Conservation (phyloP, 2,797 vertebrate species). For the Danio jaintianensis region DNA sequence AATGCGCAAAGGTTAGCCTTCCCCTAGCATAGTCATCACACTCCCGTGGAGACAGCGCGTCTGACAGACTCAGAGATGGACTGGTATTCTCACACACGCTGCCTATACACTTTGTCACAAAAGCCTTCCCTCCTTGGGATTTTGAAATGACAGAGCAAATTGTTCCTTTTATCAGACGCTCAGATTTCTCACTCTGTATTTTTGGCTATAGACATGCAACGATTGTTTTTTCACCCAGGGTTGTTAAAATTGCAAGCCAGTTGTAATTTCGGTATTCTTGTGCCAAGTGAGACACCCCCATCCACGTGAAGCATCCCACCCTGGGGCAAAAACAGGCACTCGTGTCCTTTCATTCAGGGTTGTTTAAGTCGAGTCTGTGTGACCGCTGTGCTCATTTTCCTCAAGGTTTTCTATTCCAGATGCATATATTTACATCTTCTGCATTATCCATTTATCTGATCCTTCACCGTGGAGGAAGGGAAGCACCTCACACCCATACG, state of each 20-base stretch:
- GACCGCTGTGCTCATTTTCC: slow-evolving; percentile 41
- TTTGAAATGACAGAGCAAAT: slow-evolving; percentile 38
- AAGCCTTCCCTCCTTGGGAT: slow-evolving; percentile 14
- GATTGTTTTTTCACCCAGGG: slow-evolving; percentile 7
- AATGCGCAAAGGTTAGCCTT: slow-evolving; percentile 55
- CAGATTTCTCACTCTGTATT: slow-evolving; percentile 29
- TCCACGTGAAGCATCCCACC: slow-evolving; percentile 34
- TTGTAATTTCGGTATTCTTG: slow-evolving; percentile 44
- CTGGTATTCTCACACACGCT: slow-evolving; percentile 43
- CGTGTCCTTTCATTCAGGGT: slow-evolving; percentile 35
- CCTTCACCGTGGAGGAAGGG: background rate
- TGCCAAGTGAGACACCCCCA: slow-evolving; percentile 29
- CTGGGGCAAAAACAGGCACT: slow-evolving; percentile 38
- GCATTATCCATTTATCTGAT: slow-evolving; percentile 14
- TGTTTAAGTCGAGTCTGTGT: slow-evolving; percentile 43
- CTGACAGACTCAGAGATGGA: slow-evolving; percentile 43
- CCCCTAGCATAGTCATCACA: slow-evolving; percentile 52
- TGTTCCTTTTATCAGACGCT: slow-evolving; percentile 38
- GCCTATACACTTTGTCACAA: slow-evolving; percentile 28
- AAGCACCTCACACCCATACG: slow-evolving; percentile 16
- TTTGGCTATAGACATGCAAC: slow-evolving; percentile 6
- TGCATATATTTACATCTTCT: slow-evolving; percentile 50
- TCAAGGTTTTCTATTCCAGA: slow-evolving; percentile 39
- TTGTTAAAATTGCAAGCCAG: slow-evolving; percentile 22
- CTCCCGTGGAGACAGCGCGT: slow-evolving; percentile 31